Evolutionary conservation across 2,888 invertebrate genomes (phyloP), one percentile per base, ranked within the genome.

Genomic region (Argynnis bischoffii): DNA sequence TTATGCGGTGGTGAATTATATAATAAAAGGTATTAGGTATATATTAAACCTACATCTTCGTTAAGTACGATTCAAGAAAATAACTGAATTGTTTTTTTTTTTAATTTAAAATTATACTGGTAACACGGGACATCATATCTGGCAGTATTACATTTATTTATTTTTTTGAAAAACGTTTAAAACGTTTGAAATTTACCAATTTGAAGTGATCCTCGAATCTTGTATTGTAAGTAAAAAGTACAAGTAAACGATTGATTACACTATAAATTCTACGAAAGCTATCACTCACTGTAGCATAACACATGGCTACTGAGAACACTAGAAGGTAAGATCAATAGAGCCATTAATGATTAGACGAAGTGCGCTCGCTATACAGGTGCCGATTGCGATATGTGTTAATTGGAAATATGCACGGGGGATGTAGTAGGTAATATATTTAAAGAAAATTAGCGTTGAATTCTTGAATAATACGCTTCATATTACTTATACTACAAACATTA

Each of bases 351-450:
- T 41, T 69, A 63, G 61, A 63, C 56, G 47, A 54, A 63, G 59
- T 63, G 64, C 51, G 41, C 60, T 54, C 51, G 41, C 60, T 54
- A 65, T 57, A 56, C 69, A 67, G 64, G 66, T 67, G 69, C 46
- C 35, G 51, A 69, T 55, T 67, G 56, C 63, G 55, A 59, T 64
- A 57, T 21, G 18, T 35, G 6, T 21, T 21, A 50, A 50, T 14
- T 55, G 46, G 16, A 50, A 69, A 63, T 63, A 26, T 47, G 55
- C 55, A 55, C 31, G 47, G 47, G 21, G 50, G 15, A 59, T 55
- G n/a, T 4, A 11, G 63, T 53, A 60, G 15, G 55, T 56, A 69
- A 60, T 47, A 64, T 64, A 61, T 50, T 55, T 56, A 51, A 48
- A 60, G 18, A 35, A 15, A 53, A 46, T 14, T 53, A 53, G 41